Percentiles rank a stretch among this genome's conserved stretches.
Conservation (phyloP, 2,113 vertebrate species). For the Lanius ludovicianus region DNA sequence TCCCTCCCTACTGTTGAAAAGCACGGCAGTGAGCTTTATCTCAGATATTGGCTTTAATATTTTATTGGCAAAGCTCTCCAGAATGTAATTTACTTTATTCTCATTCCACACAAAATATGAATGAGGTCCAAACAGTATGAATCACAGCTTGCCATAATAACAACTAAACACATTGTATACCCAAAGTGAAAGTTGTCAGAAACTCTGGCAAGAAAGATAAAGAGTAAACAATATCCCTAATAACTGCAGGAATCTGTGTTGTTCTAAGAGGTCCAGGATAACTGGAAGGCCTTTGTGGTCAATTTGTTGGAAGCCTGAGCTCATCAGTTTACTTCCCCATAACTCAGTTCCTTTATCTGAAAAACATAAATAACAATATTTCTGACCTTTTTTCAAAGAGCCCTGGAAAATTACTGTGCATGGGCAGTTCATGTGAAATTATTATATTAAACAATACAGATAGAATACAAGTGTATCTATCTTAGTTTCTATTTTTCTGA, state of each 20-base stretch:
- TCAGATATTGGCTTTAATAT: neutral
- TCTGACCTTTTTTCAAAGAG: neutral
- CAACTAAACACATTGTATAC: neutral
- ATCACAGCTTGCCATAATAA: neutral
- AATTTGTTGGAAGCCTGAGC: neutral
- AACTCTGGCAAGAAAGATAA: neutral
- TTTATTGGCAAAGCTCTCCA: neutral
- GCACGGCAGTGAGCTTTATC: neutral
- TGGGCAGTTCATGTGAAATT: neutral
- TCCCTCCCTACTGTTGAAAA: neutral
- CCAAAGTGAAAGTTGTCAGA: neutral
- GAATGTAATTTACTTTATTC: neutral
- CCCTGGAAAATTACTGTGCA: neutral
- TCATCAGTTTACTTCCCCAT: neutral
- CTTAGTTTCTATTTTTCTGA: neutral
- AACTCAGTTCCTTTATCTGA: neutral
- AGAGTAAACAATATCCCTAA: neutral
- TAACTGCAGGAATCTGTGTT: neutral
- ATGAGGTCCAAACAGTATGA: neutral
- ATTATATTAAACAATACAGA: neutral
- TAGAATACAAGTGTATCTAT: neutral
- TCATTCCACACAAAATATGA: neutral
- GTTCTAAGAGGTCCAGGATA: neutral
- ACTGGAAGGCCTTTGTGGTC: neutral
- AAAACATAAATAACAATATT: neutral